phyloP scores from a whole-genome alignment of 2,888 invertebrate species.

The Pheosia gnoma region DNA sequence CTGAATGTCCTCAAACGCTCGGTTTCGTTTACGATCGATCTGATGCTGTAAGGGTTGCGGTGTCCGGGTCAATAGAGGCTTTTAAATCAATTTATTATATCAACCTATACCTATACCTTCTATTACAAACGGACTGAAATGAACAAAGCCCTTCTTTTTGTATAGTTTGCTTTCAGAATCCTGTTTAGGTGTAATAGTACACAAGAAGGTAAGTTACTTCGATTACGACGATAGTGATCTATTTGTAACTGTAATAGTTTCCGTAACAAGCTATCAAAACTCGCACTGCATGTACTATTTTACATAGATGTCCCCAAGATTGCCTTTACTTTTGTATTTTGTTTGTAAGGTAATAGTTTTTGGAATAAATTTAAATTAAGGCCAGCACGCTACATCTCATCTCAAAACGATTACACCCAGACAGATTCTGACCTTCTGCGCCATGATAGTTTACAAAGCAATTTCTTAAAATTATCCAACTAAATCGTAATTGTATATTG shows the following conservation, averaged over 20 bases:
- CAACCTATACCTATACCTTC: too few relatives aligned
- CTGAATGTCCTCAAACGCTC: constrained; percentile 58
- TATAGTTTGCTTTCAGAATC: too few relatives aligned
- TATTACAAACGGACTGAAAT: too few relatives aligned
- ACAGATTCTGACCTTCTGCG: neutral
- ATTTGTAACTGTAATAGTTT: too few relatives aligned
- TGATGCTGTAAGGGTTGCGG: constrained; percentile 44
- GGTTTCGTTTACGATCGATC: constrained; percentile 72
- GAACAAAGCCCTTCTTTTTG: too few relatives aligned
- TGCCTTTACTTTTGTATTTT: neutral
- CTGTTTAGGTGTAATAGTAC: too few relatives aligned
- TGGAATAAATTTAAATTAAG: neutral
- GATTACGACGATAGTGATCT: too few relatives aligned
- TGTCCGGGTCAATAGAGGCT: constrained; percentile 8
- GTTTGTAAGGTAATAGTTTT: neutral
- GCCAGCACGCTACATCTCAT: neutral
- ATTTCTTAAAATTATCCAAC: neutral
- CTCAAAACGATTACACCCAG: neutral
- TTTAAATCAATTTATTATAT: neutral
- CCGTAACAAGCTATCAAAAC: too few relatives aligned
- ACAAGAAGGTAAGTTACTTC: too few relatives aligned
- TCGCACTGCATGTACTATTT: too few relatives aligned
- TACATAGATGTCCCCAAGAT: too few relatives aligned
- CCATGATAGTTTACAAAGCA: neutral
- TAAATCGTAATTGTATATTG: neutral